A percentile compares a stretch with the other conserved stretches of the same genome.
phyloP scores from a whole-genome alignment of 2,113 vertebrate genomes.

The Neotragus moschatus region DNA sequence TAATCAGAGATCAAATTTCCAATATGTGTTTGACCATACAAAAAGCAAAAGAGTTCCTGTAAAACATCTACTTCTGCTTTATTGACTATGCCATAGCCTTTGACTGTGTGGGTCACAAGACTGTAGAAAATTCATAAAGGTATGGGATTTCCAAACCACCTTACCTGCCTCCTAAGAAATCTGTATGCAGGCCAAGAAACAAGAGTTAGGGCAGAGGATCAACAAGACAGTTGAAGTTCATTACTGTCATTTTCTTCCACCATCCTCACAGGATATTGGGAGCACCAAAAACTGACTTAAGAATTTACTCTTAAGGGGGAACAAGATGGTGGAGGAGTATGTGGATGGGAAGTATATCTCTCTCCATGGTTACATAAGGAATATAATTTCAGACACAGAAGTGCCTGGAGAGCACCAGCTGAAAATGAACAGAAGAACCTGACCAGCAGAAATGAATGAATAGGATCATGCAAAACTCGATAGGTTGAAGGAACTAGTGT shows the following conservation, averaged over 20 bases:
- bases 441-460: not conserved
- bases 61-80: not conserved
- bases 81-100: not conserved
- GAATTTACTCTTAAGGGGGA: not conserved
- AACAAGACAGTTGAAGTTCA: not conserved
- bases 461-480: rapidly evolving
- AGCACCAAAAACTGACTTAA: not conserved
- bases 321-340: not conserved
- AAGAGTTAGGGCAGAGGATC: not conserved
- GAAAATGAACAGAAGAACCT: not conserved
- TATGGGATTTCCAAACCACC: not conserved
- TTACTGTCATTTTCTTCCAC: not conserved
- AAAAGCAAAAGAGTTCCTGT: not conserved
- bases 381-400: not conserved
- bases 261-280: not conserved
- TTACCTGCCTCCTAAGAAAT: not conserved
- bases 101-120: not conserved
- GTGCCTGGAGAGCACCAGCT: not conserved
- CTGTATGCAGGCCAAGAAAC: not conserved
- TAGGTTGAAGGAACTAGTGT: not conserved
- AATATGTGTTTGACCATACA: not conserved
- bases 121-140: not conserved
- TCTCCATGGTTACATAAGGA: not conserved
- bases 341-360: not conserved
- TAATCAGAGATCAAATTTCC: not conserved